These are phyloP conservation scores for Oedothorax gibbosus DNA, from an alignment of 1,140 invertebrate species.

Conservation along the genomic window DNA sequence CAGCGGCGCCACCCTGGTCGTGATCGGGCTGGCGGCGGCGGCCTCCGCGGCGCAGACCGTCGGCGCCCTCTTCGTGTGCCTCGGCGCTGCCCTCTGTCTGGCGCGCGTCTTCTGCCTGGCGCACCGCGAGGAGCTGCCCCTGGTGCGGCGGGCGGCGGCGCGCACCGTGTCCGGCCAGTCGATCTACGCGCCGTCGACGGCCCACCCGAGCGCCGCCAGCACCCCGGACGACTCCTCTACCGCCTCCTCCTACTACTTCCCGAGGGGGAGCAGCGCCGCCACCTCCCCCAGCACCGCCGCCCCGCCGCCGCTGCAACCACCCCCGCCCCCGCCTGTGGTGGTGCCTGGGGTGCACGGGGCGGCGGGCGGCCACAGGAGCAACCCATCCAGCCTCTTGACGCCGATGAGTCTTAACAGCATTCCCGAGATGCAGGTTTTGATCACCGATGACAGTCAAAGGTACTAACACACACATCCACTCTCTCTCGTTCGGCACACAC, in stretches of 20 bases:
- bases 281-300: conserved; percentile 25
- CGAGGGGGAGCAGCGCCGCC: conserved; percentile 7
- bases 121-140: conserved; percentile 40
- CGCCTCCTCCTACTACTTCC: conserved; percentile 56
- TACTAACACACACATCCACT: conserved; percentile 30
- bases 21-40: conserved; percentile 61
- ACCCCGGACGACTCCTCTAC: conserved; percentile 58
- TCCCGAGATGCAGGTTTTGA: conserved; percentile 62
- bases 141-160: conserved; percentile 25
- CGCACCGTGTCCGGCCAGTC: conserved; percentile 52
- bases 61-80: conserved; percentile 60
- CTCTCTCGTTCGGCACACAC: background rate
- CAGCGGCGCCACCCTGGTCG: conserved; percentile 59
- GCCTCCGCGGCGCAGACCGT: conserved; percentile 58
- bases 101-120: conserved; percentile 51
- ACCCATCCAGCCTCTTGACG: conserved; percentile 48
- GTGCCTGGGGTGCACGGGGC: conserved; percentile 56
- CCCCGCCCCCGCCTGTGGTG: conserved; percentile 29
- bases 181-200: conserved; percentile 41
- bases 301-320: conserved; percentile 27
- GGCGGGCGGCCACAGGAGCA: conserved; percentile 44
- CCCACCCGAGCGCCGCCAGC: conserved; percentile 47
- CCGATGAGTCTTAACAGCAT: conserved; percentile 63
- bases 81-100: conserved; percentile 61
- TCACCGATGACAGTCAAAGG: conserved; percentile 61